These are phyloP conservation scores for Falco peregrinus DNA, from an alignment of 2,797 vertebrate species.

Conservation along the genomic window DNA sequence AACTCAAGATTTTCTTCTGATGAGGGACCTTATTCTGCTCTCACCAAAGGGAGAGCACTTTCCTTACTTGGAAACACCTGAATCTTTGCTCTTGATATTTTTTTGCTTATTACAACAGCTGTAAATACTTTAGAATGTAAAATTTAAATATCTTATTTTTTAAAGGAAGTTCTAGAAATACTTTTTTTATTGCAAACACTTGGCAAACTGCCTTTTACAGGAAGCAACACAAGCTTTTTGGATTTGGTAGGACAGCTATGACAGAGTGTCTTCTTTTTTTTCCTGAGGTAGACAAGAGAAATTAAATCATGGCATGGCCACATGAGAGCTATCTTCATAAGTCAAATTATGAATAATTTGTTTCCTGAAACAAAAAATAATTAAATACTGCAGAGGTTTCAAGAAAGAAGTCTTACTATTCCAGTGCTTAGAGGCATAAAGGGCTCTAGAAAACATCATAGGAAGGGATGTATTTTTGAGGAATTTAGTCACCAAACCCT, in stretches of 20 bases:
- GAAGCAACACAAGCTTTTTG: background rate
- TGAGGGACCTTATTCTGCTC: background rate
- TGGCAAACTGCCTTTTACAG: background rate
- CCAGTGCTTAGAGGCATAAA: background rate
- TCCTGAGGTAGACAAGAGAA: background rate
- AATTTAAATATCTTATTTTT: background rate
- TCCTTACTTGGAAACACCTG: background rate
- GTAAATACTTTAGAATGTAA: background rate
- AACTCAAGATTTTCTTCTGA: background rate
- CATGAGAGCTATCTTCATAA: background rate
- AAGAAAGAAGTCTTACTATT: background rate
- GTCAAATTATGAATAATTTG: background rate
- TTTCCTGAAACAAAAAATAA: slow-evolving; percentile 43
- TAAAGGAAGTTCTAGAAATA: background rate
- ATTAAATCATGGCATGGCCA: background rate
- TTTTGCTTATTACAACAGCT: background rate
- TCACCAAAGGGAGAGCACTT: background rate
- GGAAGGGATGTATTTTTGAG: background rate
- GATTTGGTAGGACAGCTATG: background rate
- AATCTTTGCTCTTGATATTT: background rate
- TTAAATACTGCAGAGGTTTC: background rate
- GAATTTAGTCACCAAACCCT: background rate
- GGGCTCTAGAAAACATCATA: background rate
- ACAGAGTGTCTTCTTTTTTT: background rate
- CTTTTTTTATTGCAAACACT: background rate